Conservation (phyloP, 2,888 invertebrate species). For the Cantharis rufa region DNA sequence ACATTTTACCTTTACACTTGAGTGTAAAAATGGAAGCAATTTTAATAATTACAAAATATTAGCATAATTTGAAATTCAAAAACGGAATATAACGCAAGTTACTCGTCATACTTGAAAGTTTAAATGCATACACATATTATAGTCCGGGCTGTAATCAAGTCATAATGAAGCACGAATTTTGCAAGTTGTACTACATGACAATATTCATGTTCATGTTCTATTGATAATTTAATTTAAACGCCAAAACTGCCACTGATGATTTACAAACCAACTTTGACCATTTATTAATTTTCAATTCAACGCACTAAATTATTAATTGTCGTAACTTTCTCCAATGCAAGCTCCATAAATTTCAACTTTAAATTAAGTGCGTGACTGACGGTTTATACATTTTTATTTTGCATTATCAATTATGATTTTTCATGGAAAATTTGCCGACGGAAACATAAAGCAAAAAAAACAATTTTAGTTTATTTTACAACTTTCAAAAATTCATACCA, state of each 20-base stretch:
- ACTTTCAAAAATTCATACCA: too few relatives aligned
- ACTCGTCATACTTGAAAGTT: slow-evolving; percentile 7
- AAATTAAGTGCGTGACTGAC: neutral
- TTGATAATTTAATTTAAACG: slow-evolving; percentile 1
- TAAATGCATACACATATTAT: neutral
- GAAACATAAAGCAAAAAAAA: too few relatives aligned
- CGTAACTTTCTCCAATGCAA: neutral
- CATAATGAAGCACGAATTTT: slow-evolving; percentile 9
- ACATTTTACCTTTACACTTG: neutral
- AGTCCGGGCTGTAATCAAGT: neutral
- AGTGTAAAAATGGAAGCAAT: neutral
- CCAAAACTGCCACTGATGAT: slow-evolving; percentile 1
- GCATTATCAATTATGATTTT: neutral
- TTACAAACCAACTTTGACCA: slow-evolving; percentile 3
- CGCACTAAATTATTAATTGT: neutral
- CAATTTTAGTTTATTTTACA: too few relatives aligned
- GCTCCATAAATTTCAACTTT: neutral
- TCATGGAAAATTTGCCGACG: neutral
- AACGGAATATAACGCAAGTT: slow-evolving; percentile 6
- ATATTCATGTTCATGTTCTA: slow-evolving; percentile 2
- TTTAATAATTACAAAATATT: neutral
- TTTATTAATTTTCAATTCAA: slow-evolving; percentile 1
- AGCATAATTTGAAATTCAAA: slow-evolving; percentile 13
- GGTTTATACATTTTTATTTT: neutral
- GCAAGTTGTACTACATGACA: slow-evolving; percentile 3